Conservation (phyloP, 2,888 invertebrate genomes). For the Melanostoma scalare region DNA sequence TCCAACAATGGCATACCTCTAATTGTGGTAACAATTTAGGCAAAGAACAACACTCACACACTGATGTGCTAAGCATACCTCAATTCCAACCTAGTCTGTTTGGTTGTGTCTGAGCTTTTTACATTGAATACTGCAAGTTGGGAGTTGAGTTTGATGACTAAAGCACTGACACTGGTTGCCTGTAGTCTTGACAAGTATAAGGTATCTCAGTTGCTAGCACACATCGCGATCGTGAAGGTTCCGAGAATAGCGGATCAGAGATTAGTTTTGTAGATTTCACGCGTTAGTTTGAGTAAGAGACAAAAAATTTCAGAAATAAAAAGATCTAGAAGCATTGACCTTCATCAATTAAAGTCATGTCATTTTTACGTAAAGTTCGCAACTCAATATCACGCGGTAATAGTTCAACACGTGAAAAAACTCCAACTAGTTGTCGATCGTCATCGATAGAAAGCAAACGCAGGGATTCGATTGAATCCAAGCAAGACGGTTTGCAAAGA, state of each 20-base stretch:
- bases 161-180: slow-evolving; percentile 13
- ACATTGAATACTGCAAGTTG: slow-evolving; percentile 49
- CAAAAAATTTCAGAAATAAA: neutral
- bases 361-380: slow-evolving; percentile 81
- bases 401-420: slow-evolving; percentile 80
- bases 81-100: slow-evolving; percentile 15
- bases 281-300: slow-evolving; percentile 1
- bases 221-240: slow-evolving; percentile 61
- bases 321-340: slow-evolving; percentile 21
- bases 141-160: slow-evolving; percentile 58
- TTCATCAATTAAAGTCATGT: slow-evolving; percentile 75
- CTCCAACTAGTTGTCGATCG: slow-evolving; percentile 76
- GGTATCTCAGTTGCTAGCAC: slow-evolving; percentile 61
- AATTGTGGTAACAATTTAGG: slow-evolving; percentile 6
- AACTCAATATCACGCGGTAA: slow-evolving; percentile 78
- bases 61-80: neutral
- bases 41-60: slow-evolving; percentile 29
- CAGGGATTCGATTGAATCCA: slow-evolving; percentile 77
- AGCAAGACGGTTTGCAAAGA: slow-evolving; percentile 77
- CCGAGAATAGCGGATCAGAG: slow-evolving; percentile 26
- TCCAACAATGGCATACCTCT: slow-evolving; percentile 44
- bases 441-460: slow-evolving; percentile 71
- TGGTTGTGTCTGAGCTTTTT: slow-evolving; percentile 50
- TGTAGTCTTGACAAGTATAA: slow-evolving; percentile 41
- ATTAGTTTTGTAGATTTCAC: slow-evolving; percentile 33